Evolutionary conservation across 2,797 vertebrate genomes (phyloP).

Genomic region (Pseudochaenichthys georgianus): DNA sequence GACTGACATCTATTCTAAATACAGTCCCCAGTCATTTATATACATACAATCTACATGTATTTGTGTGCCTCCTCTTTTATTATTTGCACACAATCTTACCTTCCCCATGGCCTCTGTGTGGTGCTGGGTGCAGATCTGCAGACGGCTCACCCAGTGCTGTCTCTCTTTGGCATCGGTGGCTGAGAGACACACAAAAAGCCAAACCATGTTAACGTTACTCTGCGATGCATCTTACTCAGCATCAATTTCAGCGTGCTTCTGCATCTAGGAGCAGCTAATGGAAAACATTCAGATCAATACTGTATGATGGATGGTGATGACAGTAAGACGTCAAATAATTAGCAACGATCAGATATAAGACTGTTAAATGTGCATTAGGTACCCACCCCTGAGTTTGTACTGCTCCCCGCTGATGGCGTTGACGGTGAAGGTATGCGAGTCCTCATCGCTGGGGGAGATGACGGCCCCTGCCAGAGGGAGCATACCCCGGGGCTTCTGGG

Average conservation of each 20-base stretch:
- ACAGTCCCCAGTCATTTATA: background rate
- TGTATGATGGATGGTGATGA: conserved; percentile 46
- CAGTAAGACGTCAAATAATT: conserved; percentile 9
- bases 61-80: background rate
- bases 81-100: conserved; percentile 79
- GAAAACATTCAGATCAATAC: conserved; percentile 72
- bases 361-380: background rate
- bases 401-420: conserved; percentile 98
- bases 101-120: conserved; percentile 99
- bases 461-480: conserved; percentile 96
- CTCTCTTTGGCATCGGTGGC: conserved; percentile 97
- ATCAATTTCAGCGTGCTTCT: conserved; percentile 41
- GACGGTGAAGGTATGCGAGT: conserved; percentile 98
- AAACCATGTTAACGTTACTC: conserved; percentile 29
- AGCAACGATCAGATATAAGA: background rate
- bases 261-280: conserved; percentile 61
- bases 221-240: conserved; percentile 20
- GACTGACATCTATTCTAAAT: background rate
- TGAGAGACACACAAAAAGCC: conserved; percentile 63
- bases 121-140: conserved; percentile 98
- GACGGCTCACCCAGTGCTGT: conserved; percentile 98
- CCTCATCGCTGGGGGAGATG: conserved; percentile 98
- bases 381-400: conserved; percentile 96
- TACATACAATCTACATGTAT: background rate
- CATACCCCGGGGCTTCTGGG: conserved; percentile 94